Base-by-base conservation (phyloP, 2,113 vertebrate genomes). In the Chaetodon trifascialis region DNA sequence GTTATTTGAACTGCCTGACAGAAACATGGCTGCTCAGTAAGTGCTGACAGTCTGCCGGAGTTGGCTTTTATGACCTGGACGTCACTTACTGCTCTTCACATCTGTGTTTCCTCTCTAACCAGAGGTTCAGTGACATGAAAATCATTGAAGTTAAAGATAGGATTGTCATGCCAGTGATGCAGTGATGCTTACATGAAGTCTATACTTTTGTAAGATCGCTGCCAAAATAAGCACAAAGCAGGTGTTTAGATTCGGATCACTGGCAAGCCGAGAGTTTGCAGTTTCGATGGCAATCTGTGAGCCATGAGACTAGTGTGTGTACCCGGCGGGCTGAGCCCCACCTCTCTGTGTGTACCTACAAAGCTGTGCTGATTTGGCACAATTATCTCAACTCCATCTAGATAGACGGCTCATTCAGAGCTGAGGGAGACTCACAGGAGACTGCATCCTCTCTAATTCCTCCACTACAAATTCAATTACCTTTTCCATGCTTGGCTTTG, bases 401-500 rank as follows among this genome's bases (percentile, higher is more conserved):
- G 78, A 82, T 16, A 23, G 76, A 80, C 64, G 62, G 75, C 75
- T 80, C 75, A 83, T 83, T 89, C 38, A 44, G 42, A 73, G 65
- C 51, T 79, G 77, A 62, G 79, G 81, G 84, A 87, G 84, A 62
- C 75, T 82, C 81, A 10, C 73, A 62, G 70, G 86, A 84, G 78
- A 76, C 76, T 21, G 19, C 70, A 75, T 80, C 77, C 83, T 72
- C 69, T 73, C 64, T 80, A 66, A 84, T 78, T 92, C 80, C 77
- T 51, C 66, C 80, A 79, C 69, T 79, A 73, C 80, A 84, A 82
- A 88, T 84, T 83, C 59, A 85, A 62, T 88, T 83, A 86, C 70
- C 63, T 40, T 42, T 3, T 30, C 82, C 70, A 72, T 75, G 60
- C 78, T 81, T 68, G 64, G 84, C 72, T 82, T 14, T 36, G 49